Conservation (phyloP, 1,140 invertebrate genomes). For the Yoshiicerus persimilis region DNA sequence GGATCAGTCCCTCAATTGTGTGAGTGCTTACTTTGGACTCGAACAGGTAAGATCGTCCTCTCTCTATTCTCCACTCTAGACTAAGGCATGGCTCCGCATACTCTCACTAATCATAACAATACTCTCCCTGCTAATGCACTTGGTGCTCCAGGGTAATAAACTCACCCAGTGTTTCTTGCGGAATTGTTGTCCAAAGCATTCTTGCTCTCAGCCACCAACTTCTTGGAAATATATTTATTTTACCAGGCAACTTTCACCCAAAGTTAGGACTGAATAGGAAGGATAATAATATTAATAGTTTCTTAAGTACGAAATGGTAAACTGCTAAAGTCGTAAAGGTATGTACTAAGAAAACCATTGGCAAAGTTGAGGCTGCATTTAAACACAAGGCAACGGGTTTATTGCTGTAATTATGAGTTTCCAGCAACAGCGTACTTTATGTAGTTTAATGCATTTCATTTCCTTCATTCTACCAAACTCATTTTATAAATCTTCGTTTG, state of each 20-base stretch:
- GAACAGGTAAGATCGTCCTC: neutral
- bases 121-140: too few relatives aligned
- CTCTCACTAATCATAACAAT: neutral
- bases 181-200: too few relatives aligned
- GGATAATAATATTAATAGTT: too few relatives aligned
- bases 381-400: neutral
- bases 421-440: neutral
- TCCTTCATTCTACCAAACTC: neutral
- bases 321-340: neutral
- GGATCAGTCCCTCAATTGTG: neutral
- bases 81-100: neutral
- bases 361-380: neutral
- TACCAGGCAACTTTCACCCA: neutral
- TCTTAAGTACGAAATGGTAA: neutral
- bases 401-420: neutral
- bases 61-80: neutral
- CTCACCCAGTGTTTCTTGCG: too few relatives aligned
- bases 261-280: neutral
- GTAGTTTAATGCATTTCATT: neutral
- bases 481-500: neutral
- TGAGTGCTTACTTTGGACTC: conserved; percentile 3
- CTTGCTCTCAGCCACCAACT: too few relatives aligned
- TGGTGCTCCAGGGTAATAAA: too few relatives aligned
- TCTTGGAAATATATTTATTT: neutral
- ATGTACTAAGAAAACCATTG: neutral